Evolutionary conservation across 1,140 invertebrate species (phyloP).

Genomic region (Steinernema feltiae): DNA sequence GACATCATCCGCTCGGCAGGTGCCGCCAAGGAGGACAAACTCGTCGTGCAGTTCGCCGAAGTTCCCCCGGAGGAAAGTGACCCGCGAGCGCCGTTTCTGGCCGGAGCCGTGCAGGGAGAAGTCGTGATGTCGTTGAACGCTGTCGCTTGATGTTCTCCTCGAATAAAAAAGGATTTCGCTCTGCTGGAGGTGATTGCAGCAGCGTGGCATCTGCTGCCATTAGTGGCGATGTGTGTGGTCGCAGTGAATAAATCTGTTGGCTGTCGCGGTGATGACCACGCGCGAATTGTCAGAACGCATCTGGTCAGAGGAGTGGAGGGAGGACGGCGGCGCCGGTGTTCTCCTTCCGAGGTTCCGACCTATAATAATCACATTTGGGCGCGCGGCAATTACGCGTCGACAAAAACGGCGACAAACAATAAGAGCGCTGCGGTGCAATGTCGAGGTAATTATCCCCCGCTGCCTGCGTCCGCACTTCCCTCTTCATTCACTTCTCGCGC

Average conservation of each 20-base stretch:
- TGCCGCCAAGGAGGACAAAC: slow-evolving; percentile 44
- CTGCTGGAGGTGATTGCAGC: too few relatives aligned
- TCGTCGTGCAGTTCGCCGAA: slow-evolving; percentile 41
- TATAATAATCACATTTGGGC: slow-evolving; percentile 14
- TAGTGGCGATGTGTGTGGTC: too few relatives aligned
- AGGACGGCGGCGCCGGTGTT: background rate
- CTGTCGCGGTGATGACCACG: too few relatives aligned
- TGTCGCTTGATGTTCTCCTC: too few relatives aligned
- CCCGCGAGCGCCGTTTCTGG: slow-evolving; percentile 35
- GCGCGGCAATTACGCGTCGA: background rate
- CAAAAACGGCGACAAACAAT: slow-evolving; percentile 15
- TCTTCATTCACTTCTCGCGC: background rate
- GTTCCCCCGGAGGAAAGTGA: slow-evolving; percentile 41
- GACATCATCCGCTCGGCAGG: slow-evolving; percentile 42
- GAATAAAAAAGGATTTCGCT: too few relatives aligned
- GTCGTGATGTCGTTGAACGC: slow-evolving; percentile 33
- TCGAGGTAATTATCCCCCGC: slow-evolving; percentile 10
- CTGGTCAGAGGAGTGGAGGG: background rate
- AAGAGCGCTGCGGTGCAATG: slow-evolving; percentile 11
- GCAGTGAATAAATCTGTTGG: too few relatives aligned
- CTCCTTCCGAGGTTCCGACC: slow-evolving; percentile 1
- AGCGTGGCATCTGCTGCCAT: too few relatives aligned
- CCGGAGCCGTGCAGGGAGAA: slow-evolving; percentile 36
- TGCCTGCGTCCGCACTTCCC: background rate
- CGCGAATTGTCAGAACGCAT: background rate